Base-by-base conservation (phyloP, 2,888 invertebrate species). In the Therioaphis trifolii region DNA sequence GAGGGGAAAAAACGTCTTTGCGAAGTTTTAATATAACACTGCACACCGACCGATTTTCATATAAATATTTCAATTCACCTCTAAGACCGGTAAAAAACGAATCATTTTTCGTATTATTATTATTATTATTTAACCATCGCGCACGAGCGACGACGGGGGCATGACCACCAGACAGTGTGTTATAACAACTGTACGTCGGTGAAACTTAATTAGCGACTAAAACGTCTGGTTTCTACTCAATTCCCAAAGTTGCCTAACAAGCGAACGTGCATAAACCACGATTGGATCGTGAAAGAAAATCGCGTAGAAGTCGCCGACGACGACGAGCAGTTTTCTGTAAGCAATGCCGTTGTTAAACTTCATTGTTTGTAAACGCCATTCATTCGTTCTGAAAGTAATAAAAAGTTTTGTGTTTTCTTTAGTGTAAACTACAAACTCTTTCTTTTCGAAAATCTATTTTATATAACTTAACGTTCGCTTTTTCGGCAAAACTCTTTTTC, bases 301-400 rank as follows among this genome's bases (percentile, higher is more conserved):
- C 18, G 75, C 43, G 27, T 12, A 75, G 18, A 43, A 75, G 40
- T 75, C 58, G 75, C 12, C 27, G 24, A 11, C 12, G 4, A 12
- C 55, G 55, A 21, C 58, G 58, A 58, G 24, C 40, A 75, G 58
- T 75, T 43, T 35, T 35, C 35, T 3, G 58, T 61, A 21, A 61
- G 75, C 58, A 27, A 75, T 24, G 46, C 43, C 18, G 58, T 75
- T 75, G 58, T 75, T 75, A 24, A 43, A 75, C 58, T 43, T 24
- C 43, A 43, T 75, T 75, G 75, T 58, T 61, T 75, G 75, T 61
- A 75, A 58, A 43, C 43, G 75, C 58, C 27, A 61, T 75, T 75
- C 75, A 61, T 58, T 75, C 58, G 75, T 58, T 43, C 35, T 11
- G 58, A 27, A 61, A 61, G 58, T 27, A 40, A 58, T 58, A 58